Evolutionary conservation across 2,113 vertebrate species (phyloP).

Genomic region (Eudorcas thomsonii): DNA sequence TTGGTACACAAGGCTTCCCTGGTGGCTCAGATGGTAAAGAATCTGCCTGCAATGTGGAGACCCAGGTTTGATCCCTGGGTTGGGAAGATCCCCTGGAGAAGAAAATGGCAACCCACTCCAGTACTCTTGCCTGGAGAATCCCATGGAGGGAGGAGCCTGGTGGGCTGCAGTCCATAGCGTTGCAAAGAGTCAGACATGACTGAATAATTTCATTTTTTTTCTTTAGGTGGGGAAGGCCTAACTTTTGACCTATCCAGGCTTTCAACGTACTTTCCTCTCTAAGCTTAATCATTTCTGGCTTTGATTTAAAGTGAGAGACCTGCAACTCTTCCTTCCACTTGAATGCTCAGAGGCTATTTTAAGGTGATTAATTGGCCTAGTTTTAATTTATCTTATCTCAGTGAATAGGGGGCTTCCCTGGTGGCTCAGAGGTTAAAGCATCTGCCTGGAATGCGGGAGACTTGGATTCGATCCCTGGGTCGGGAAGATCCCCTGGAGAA

Average conservation of each 20-base stretch:
- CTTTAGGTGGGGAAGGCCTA: neutral
- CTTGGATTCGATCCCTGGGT: no score
- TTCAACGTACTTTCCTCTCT: neutral
- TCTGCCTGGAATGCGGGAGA: no score
- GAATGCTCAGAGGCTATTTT: neutral
- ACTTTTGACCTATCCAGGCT: neutral
- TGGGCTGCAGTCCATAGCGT: neutral
- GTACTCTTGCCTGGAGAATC: neutral
- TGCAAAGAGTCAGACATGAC: neutral
- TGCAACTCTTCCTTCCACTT: neutral
- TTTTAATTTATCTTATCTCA: neutral
- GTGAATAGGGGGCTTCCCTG: neutral
- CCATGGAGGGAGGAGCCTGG: neutral
- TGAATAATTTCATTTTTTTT: neutral
- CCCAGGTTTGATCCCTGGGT: neutral
- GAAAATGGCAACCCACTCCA: neutral
- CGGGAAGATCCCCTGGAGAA: no score
- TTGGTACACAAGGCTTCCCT: neutral
- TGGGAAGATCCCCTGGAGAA: neutral
- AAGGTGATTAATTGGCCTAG: neutral
- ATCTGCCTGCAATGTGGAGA: neutral
- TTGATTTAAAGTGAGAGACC: neutral
- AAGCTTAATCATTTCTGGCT: neutral
- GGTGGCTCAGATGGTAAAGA: neutral
- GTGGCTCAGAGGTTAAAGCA: no score